Evolutionary conservation across 2,888 invertebrate genomes (phyloP), one percentile per base, ranked within the genome.

Genomic region (Venustoraphidia nigricollis): DNA sequence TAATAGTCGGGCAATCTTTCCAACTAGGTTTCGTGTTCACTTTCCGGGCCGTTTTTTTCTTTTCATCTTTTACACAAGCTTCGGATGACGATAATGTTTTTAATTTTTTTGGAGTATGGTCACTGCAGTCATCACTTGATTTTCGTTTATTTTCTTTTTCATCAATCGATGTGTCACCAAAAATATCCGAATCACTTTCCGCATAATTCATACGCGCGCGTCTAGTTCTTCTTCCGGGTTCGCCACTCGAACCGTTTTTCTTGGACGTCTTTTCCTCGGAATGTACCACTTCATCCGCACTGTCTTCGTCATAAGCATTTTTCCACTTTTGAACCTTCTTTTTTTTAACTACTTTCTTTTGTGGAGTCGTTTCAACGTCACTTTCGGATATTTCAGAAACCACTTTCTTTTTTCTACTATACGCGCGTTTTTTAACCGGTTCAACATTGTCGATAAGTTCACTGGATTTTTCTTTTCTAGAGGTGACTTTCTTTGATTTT

Each of bases 401-500:
- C 27, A 6, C 27, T 5, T 27, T 27, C 3, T 27, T 27, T 27
- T 27, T 27, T 6, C 27, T 27, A 27, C 27, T 6, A 6, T 27
- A 27, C 3, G 10, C n/a, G 17, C 13, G 9, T 17, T 13, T 40
- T 11, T 40, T 10, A 40, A 40, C 13, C 9, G 40, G n/a, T 10
- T 40, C 9, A 13, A 17, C 4, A 17, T 14, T 40, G 9, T 13
- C 17, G 10, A 14, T 13, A 10, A 3, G n/a, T 40, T 40, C 9
- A 13, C 40, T 40, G 13, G 40, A 13, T 10, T 44, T 44, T 41
- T 48, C 46, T 35, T 43, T 46, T 43, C 45, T 42, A 9, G 34
- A 11, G 37, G 36, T 38, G 62, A 67, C 43, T 46, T 59, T 17
- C 50, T 61, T 60, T 52, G 61, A 59, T 46, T 55, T 58, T 50